These are phyloP conservation scores for Todus mexicanus DNA, from an alignment of 2,797 vertebrate species.

Conservation along the genomic window DNA sequence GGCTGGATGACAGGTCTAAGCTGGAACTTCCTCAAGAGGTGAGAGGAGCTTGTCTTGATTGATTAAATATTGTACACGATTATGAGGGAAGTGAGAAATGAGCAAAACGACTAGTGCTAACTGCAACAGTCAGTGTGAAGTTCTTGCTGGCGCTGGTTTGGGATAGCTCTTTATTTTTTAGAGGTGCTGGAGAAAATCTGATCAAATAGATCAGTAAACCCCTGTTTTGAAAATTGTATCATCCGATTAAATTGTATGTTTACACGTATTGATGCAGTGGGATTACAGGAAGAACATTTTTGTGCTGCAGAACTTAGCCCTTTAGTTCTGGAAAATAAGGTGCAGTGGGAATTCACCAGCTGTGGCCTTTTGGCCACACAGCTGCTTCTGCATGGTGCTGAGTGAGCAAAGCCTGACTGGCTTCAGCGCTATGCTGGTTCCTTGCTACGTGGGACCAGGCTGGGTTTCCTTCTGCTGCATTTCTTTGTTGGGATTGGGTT, in stretches of 20 bases:
- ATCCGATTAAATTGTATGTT: background rate
- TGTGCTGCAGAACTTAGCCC: background rate
- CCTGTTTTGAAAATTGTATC: background rate
- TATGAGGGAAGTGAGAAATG: background rate
- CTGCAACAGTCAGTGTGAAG: background rate
- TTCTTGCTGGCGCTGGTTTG: background rate
- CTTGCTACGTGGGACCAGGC: background rate
- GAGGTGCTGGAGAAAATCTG: background rate
- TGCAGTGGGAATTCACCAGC: background rate
- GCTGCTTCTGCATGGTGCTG: background rate
- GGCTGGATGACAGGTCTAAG: constrained; percentile 93
- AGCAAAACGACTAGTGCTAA: background rate
- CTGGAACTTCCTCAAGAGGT: constrained; percentile 98
- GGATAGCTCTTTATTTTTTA: background rate
- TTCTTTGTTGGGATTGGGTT: background rate
- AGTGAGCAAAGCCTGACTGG: background rate
- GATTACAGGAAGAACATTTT: background rate
- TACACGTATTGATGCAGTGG: background rate
- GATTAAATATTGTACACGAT: background rate
- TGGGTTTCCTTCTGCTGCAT: background rate
- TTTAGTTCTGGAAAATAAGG: background rate
- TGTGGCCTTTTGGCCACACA: background rate
- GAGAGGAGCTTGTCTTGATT: background rate
- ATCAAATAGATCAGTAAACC: background rate
- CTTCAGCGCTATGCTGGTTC: background rate